Evolutionary conservation across 1,140 invertebrate genomes (phyloP), one percentile per base, ranked within the genome.

Genomic region (Melipona quadrifasciata): DNA sequence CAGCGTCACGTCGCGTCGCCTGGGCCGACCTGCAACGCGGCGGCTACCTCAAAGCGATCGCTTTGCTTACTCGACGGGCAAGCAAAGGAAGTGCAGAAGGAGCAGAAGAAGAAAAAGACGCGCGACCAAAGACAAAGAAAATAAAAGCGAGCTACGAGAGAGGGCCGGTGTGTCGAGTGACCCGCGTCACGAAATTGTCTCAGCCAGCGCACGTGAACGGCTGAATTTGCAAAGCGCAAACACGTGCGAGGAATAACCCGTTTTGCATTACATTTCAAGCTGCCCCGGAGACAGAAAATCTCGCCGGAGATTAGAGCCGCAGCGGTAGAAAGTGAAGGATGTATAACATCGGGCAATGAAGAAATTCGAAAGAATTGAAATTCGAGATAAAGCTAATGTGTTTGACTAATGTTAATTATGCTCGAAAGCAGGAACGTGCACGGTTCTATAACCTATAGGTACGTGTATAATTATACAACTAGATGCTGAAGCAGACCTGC

Each of bases 11-110:
- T 47, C 39, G 39, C 39, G 24, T 61, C 58, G 51, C 0, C 51
- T 67, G 4, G n/a, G 6, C n/a, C 21, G 55, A n/a, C 12, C 27
- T 27, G 19, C 64, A 19, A 55, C 31, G 80, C 55, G 86, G 89
- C 91, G 90, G 92, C 90, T 88, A 84, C 82, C 80, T 92, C 90
- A 91, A 93, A 93, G 91, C 79, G 89, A 87, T 82, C 86, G 85
- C 24, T n/a, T 68, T 61, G 55, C 55, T 65, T 27, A 31, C 47
- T 75, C 84, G 71, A 72, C 80, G 85, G 75, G 75, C 82, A 84
- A 87, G 65, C 64, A 71, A 24, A 74, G 57, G 27, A 73, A 24
- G 53, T 14, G 27, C 51, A 68, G 58, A 24, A 57, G 53, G 51
- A 61, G 31, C 4, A 76, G 31, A 39, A 24, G 73, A 75, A 58